phyloP scores from a whole-genome alignment of 1,140 invertebrate species.

The Aphidius gifuensis region DNA sequence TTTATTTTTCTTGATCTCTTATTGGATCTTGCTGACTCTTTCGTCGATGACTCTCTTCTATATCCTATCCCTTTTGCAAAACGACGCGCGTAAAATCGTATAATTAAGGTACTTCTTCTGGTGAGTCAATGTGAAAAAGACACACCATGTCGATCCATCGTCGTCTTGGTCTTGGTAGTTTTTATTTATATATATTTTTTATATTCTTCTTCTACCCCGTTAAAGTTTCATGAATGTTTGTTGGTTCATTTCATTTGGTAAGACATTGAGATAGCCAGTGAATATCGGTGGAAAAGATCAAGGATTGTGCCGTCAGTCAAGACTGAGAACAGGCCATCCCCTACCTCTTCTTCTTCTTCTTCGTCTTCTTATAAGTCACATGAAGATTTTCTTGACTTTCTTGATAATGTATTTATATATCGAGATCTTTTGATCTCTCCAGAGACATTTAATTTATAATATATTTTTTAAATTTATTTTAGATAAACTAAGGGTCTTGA shows the following conservation, averaged over 20 bases:
- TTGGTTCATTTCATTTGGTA: too few relatives aligned
- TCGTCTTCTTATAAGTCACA: conserved; percentile 22
- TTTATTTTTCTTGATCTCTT: neutral
- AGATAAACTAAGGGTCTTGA: too few relatives aligned
- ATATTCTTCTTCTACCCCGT: too few relatives aligned
- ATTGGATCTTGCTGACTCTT: too few relatives aligned
- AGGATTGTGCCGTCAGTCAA: conserved; percentile 51
- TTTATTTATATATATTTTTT: neutral
- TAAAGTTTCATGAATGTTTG: too few relatives aligned
- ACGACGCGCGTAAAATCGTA: conserved; percentile 41
- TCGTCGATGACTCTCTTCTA: too few relatives aligned
- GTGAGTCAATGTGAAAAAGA: conserved; percentile 12
- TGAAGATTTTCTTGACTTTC: conserved; percentile 32
- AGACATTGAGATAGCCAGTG: conserved; percentile 7
- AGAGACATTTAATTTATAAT: too few relatives aligned
- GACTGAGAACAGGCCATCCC: conserved; percentile 16
- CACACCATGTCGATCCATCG: conserved; percentile 25
- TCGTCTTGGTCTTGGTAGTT: conserved; percentile 13
- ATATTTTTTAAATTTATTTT: too few relatives aligned
- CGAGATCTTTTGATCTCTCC: too few relatives aligned
- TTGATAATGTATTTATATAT: too few relatives aligned
- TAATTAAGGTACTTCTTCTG: conserved; percentile 44
- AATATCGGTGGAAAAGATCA: conserved; percentile 40
- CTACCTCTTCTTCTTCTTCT: too few relatives aligned
- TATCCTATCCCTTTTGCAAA: conserved; percentile 15